Evolutionary conservation across 2,888 invertebrate species (phyloP).

Genomic region (Hesperia comma): DNA sequence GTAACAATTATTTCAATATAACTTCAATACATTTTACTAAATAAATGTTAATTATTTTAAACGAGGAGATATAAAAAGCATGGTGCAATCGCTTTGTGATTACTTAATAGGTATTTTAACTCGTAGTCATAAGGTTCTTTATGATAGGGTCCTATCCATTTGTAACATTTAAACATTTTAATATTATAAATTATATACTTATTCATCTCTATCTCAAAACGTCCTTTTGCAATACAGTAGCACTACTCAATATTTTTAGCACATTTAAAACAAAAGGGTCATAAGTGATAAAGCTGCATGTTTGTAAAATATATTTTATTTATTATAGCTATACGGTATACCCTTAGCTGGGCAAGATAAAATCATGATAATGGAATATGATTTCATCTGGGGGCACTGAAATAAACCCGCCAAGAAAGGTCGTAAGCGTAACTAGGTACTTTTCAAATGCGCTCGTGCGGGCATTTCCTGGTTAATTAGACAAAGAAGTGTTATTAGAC

Average conservation of each 20-base stretch:
- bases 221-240: conserved; percentile 9
- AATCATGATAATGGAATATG: too few species aligned
- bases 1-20: background rate
- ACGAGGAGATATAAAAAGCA: conserved; percentile 26
- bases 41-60: conserved; percentile 25
- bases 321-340: too few species aligned
- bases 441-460: too few species aligned
- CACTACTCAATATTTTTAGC: conserved; percentile 12
- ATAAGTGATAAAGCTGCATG: background rate
- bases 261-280: background rate
- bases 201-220: conserved; percentile 11
- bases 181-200: background rate
- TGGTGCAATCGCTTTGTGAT: conserved; percentile 65
- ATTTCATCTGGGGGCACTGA: too few species aligned
- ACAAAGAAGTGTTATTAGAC: too few species aligned
- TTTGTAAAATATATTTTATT: too few species aligned
- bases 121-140: conserved; percentile 24
- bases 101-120: conserved; percentile 39
- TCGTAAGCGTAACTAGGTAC: too few species aligned
- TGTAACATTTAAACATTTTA: conserved; percentile 22
- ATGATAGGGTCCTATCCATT: conserved; percentile 20
- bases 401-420: too few species aligned
- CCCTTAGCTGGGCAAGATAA: too few species aligned
- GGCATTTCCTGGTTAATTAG: too few species aligned
- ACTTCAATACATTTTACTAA: background rate